phyloP scores from a whole-genome alignment of 2,888 invertebrate genomes.

The Athrips mouffetella region DNA sequence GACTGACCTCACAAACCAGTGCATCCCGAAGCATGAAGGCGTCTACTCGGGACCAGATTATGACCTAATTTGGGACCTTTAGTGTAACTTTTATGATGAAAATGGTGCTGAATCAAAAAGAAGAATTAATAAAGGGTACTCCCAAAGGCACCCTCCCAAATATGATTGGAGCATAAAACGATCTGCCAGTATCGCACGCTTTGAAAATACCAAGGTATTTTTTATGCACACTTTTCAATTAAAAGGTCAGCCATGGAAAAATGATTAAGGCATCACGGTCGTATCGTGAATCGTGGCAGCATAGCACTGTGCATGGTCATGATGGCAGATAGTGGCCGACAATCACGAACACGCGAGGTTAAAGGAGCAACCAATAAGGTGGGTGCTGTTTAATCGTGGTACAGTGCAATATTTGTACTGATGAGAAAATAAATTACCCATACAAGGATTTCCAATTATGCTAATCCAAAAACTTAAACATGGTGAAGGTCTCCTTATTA shows the following conservation, averaged over 20 bases:
- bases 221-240: not conserved
- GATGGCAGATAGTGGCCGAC: slow-evolving; percentile 4
- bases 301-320: not conserved
- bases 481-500: too few species aligned
- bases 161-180: too few species aligned
- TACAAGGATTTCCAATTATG: not conserved
- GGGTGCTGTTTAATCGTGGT: not conserved
- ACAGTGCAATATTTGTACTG: not conserved
- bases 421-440: not conserved
- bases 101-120: too few species aligned
- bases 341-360: slow-evolving; percentile 4
- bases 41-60: too few species aligned
- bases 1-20: too few species aligned
- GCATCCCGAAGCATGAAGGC: too few species aligned
- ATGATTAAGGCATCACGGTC: not conserved
- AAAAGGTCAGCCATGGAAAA: not conserved
- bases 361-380: not conserved
- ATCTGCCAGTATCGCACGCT: too few species aligned
- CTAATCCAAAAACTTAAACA: too few species aligned
- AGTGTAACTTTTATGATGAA: too few species aligned
- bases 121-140: too few species aligned
- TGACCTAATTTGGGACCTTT: too few species aligned
- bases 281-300: not conserved
- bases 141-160: too few species aligned
- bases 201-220: not conserved